A percentile compares a stretch with the other conserved stretches of the same genome.
Evolutionary conservation across 2,888 invertebrate species (phyloP).

Genomic region (Fissipunctia ypsillon): DNA sequence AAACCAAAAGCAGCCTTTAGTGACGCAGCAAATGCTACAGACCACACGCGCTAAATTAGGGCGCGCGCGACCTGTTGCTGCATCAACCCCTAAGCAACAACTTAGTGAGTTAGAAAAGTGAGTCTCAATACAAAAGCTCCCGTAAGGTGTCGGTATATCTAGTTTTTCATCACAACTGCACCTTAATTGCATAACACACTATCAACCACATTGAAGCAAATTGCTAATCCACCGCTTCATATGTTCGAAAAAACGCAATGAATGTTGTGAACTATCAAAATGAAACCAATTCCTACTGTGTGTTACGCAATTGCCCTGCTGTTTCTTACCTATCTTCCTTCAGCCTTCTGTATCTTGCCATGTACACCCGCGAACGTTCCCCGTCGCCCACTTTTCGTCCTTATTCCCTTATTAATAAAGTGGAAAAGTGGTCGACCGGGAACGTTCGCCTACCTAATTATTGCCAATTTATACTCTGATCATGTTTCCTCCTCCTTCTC

Average conservation of each 20-base stretch:
- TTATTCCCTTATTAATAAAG: too few species aligned
- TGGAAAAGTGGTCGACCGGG: too few species aligned
- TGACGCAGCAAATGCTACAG: slow-evolving; percentile 84
- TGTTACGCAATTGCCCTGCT: too few species aligned
- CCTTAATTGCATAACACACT: too few species aligned
- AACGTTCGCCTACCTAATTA: too few species aligned
- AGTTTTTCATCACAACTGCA: slow-evolving; percentile 10
- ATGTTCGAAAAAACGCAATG: too few species aligned
- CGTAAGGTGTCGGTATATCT: background rate
- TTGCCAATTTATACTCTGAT: slow-evolving; percentile 11
- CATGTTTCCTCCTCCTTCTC: slow-evolving; percentile 41
- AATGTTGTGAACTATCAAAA: too few species aligned
- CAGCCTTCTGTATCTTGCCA: background rate
- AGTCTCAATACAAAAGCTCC: slow-evolving; percentile 39
- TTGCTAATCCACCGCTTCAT: too few species aligned
- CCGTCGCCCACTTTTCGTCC: too few species aligned
- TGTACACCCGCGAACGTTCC: too few species aligned
- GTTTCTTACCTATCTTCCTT: background rate
- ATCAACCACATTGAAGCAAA: too few species aligned
- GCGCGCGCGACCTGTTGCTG: slow-evolving; percentile 84
- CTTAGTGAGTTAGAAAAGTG: slow-evolving; percentile 85
- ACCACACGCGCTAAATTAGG: slow-evolving; percentile 87
- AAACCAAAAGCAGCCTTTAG: slow-evolving; percentile 76
- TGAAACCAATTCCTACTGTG: too few species aligned
- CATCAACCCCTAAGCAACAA: slow-evolving; percentile 88